A percentile compares a stretch with the other conserved stretches of the same genome.
Evolutionary conservation across 2,888 invertebrate genomes (phyloP).

Genomic region (Axea sp.): DNA sequence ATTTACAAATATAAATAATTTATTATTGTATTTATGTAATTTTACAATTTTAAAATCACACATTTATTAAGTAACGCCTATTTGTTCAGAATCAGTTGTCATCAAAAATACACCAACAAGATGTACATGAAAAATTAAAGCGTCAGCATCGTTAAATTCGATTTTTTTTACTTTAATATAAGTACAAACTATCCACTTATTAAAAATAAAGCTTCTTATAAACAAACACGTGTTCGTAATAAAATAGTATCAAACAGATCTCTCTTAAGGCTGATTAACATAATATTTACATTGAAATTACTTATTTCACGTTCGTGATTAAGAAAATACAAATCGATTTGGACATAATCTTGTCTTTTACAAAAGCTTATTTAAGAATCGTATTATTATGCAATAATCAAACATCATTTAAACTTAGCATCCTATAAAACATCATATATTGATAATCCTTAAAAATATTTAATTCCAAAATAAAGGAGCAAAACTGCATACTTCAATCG

Average conservation of each 20-base stretch:
- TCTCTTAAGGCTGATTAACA: neutral
- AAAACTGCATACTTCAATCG: too few relatives aligned
- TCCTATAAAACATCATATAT: too few relatives aligned
- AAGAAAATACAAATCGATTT: too few relatives aligned
- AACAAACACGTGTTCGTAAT: conserved; percentile 4
- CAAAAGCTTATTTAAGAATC: too few relatives aligned
- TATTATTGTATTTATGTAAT: conserved; percentile 18
- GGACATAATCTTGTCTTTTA: too few relatives aligned
- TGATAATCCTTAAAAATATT: too few relatives aligned
- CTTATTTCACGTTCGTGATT: too few relatives aligned
- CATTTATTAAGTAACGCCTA: conserved; percentile 23
- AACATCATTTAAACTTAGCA: too few relatives aligned
- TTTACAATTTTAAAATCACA: conserved; percentile 22
- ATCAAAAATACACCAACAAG: conserved; percentile 15
- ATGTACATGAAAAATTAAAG: conserved; percentile 1
- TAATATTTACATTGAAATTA: conserved; percentile 11
- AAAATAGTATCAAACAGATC: conserved; percentile 31
- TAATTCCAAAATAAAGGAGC: too few relatives aligned
- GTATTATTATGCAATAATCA: too few relatives aligned
- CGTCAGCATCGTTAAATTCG: conserved; percentile 1
- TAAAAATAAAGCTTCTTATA: conserved; percentile 4
- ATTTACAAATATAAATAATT: conserved; percentile 18
- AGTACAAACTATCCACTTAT: conserved; percentile 12
- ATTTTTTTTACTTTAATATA: conserved; percentile 3
- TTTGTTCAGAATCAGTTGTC: conserved; percentile 13